Evolutionary conservation across 1,140 invertebrate genomes (phyloP).

Genomic region (Drosophila tsacasi): DNA sequence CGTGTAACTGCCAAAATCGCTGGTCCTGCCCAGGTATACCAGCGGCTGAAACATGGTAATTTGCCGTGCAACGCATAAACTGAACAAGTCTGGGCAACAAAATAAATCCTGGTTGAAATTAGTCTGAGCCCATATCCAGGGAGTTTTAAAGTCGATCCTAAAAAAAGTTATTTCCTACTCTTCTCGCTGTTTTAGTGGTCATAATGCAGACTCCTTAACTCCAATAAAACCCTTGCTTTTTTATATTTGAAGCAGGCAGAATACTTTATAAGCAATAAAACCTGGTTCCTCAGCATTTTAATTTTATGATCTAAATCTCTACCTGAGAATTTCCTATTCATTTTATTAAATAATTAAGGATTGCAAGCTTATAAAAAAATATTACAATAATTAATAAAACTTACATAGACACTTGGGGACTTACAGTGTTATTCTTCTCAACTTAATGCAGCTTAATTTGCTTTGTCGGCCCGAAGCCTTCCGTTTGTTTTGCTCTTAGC

Average conservation of each 20-base stretch:
- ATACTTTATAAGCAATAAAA: background rate
- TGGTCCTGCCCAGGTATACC: constrained; percentile 8
- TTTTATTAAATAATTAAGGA: no score
- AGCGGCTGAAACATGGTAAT: constrained; percentile 51
- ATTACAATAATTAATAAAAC: background rate
- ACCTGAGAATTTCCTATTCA: background rate
- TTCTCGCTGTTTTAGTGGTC: background rate
- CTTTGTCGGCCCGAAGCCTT: constrained; percentile 12
- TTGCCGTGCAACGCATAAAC: constrained; percentile 14
- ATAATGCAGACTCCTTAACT: background rate
- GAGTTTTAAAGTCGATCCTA: background rate
- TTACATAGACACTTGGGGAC: background rate
- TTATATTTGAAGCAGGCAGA: background rate
- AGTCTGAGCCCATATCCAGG: background rate
- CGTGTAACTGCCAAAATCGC: constrained; percentile 55
- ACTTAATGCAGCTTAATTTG: constrained; percentile 11
- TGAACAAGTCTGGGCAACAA: background rate
- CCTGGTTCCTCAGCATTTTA: background rate
- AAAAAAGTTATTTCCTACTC: background rate
- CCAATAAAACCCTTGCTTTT: background rate
- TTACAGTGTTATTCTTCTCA: background rate
- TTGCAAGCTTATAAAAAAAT: background rate
- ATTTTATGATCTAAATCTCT: background rate
- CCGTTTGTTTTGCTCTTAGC: constrained; percentile 18
- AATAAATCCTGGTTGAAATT: background rate